Percentiles rank a stretch among this genome's conserved stretches.
These are phyloP conservation scores for Hypena proboscidalis DNA, from an alignment of 2,888 invertebrate genomes.

Conservation along the genomic window DNA sequence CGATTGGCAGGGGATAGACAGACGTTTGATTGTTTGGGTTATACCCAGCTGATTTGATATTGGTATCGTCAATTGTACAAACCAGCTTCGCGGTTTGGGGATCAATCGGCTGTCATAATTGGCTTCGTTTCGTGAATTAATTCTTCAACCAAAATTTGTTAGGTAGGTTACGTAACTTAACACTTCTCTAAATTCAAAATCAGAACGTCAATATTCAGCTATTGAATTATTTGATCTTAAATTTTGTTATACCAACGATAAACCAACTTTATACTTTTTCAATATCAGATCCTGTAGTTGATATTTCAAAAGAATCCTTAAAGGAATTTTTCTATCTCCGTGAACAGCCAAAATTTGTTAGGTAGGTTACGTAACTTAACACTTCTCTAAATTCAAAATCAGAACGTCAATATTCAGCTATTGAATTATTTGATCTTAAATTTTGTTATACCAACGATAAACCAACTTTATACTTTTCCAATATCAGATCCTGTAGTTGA, in stretches of 20 bases:
- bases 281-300: not conserved
- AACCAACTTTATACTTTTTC: not conserved
- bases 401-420: too few species aligned
- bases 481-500: not conserved
- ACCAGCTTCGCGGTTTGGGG: slow-evolving; percentile 19
- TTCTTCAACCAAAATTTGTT: too few species aligned
- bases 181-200: too few species aligned
- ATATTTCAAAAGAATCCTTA: slow-evolving; percentile 7
- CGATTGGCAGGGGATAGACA: slow-evolving; percentile 56
- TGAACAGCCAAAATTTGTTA: too few species aligned
- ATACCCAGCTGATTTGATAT: slow-evolving; percentile 55
- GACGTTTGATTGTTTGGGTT: slow-evolving; percentile 63
- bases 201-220: too few species aligned
- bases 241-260: too few species aligned
- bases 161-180: too few species aligned
- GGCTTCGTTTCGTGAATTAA: slow-evolving; percentile 1
- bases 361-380: too few species aligned
- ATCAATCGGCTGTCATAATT: slow-evolving; percentile 26
- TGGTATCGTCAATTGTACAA: slow-evolving; percentile 44
- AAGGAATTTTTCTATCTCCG: slow-evolving; percentile 1
- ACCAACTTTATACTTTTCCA: not conserved
- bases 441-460: too few species aligned
- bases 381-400: too few species aligned
- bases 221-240: too few species aligned
- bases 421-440: too few species aligned